These are phyloP conservation scores for Exephanes ischioxanthus DNA, from an alignment of 2,888 invertebrate genomes.

Conservation along the genomic window DNA sequence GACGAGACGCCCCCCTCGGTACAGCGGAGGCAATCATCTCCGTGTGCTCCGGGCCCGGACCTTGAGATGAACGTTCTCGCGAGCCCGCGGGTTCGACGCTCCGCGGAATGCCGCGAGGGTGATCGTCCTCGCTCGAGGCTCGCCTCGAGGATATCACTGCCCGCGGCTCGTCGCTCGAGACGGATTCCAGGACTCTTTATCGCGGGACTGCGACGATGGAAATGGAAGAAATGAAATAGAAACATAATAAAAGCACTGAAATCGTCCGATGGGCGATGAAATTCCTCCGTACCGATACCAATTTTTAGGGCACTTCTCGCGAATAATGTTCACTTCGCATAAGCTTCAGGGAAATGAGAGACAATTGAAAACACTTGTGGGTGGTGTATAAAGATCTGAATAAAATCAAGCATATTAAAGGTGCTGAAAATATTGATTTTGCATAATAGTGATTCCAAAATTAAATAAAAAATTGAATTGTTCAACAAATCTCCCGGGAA, in stretches of 20 bases:
- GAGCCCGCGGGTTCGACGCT: slow-evolving; percentile 66
- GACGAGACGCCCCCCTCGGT: background rate
- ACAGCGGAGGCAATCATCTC: slow-evolving; percentile 36
- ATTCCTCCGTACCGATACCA: background rate
- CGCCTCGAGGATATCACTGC: slow-evolving; percentile 58
- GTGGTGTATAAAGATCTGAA: no score
- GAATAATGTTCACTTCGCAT: no score
- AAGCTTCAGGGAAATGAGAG: no score
- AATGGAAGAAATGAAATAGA: background rate
- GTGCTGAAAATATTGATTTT: no score
- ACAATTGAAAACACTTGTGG: no score
- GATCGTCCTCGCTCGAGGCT: slow-evolving; percentile 68
- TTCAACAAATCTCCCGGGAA: no score
- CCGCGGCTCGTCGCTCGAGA: slow-evolving; percentile 46
- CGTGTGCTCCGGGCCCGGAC: slow-evolving; percentile 52
- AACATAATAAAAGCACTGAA: background rate
- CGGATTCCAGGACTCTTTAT: slow-evolving; percentile 47
- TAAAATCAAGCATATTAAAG: no score
- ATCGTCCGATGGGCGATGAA: background rate
- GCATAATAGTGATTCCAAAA: no score
- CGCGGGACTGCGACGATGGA: slow-evolving; percentile 13
- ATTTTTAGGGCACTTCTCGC: background rate
- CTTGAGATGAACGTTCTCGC: slow-evolving; percentile 65
- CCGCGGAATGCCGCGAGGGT: slow-evolving; percentile 67
- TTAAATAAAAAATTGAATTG: no score